Evolutionary conservation across 2,797 vertebrate genomes (phyloP), one percentile per base, ranked within the genome.

Genomic region (Emydoidea blandingii): DNA sequence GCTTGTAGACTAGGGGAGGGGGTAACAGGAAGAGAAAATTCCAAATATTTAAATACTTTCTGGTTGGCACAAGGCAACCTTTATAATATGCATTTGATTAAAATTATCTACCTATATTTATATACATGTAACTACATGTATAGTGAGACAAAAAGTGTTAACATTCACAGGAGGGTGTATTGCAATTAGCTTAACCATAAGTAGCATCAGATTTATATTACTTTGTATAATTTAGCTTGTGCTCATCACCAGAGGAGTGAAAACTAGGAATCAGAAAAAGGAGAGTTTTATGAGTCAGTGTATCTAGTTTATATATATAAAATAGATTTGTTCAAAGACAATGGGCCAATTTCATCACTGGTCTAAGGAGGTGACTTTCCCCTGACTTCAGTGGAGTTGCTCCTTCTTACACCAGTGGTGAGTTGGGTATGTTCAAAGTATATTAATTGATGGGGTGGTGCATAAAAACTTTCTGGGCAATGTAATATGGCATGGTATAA

Each of bases 161-260:
- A 92, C 57, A 68, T 88, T 89, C 87, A 68, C 41, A 27, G 81
- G 62, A 93, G 49, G 81, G 47, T 23, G 41, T 79, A 37, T 96
- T 94, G 94, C 93, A 95, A 93, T 95, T 93, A 95, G 79, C 80
- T 57, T 93, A 76, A 87, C 90, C 79, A 49, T 87, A 93, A 86
- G 56, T 81, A 72, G 91, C 50, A 68, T 74, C 27, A 88, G 18
- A 76, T 86, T 94, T 89, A 84, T 34, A 87, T 92, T 93, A 74
- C 79, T 97, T 92, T 95, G 80, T 92, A 37, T 79, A 83, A 96
- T 92, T 96, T 94, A 96, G 86, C 86, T 89, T 97, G 74, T 94
- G 85, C 62, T 97, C 56, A 92, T 94, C 68, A 79, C 44, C 7
- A 23, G 82, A 65, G 92, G 57, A 86, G 79, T 88, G 62, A 94